phyloP scores from a whole-genome alignment of 2,113 vertebrate genomes.

The Alaudala cheleensis region DNA sequence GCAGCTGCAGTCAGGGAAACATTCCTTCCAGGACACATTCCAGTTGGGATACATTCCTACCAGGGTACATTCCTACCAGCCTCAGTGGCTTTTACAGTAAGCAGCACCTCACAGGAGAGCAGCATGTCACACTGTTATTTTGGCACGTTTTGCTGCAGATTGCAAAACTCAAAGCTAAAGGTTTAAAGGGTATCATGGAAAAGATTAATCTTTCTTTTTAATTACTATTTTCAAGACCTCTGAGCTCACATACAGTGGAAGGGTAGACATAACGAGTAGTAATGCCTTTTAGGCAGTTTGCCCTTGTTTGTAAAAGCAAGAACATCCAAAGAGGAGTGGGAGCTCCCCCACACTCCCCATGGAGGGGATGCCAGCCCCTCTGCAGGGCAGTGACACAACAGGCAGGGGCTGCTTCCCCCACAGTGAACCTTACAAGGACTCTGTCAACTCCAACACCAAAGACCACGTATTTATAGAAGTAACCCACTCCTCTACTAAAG shows the following conservation, averaged over 20 bases:
- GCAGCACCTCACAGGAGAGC: not conserved
- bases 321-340: not conserved
- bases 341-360: fast-evolving
- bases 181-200: not conserved
- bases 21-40: not conserved
- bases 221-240: not conserved
- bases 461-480: not conserved
- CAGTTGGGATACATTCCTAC: not conserved
- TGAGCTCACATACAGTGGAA: not conserved
- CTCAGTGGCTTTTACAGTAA: not conserved
- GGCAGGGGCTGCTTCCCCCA: not conserved
- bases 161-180: not conserved
- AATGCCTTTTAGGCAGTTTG: not conserved
- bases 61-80: not conserved
- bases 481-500: not conserved
- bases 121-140: not conserved
- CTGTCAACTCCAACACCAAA: not conserved
- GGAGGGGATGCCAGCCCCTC: not conserved
- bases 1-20: not conserved
- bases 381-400: not conserved
- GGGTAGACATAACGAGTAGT: not conserved
- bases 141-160: not conserved
- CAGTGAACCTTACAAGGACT: not conserved
- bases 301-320: not conserved
- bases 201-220: not conserved